A percentile compares a stretch with the other conserved stretches of the same genome.
These are phyloP conservation scores for Eospalax fontanierii DNA, from an alignment of 2,797 vertebrate genomes.

Conservation along the genomic window DNA sequence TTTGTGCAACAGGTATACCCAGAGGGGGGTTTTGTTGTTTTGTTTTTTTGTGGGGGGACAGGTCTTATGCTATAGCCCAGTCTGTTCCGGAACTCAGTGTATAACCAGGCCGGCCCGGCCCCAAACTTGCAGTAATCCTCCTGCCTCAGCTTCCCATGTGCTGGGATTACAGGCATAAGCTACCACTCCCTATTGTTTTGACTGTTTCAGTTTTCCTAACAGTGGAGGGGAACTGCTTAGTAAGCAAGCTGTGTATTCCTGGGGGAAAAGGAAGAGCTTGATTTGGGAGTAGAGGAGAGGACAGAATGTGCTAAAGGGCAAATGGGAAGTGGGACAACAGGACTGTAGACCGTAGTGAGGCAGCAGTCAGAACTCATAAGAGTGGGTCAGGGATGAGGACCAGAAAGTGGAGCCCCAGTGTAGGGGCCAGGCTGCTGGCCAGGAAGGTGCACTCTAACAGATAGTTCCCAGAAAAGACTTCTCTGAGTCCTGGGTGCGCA, in stretches of 20 bases:
- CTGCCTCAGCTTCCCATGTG: neutral
- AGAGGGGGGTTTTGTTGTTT: neutral
- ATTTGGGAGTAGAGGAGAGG: neutral
- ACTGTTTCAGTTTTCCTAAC: neutral
- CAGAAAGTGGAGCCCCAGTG: neutral
- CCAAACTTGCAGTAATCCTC: neutral
- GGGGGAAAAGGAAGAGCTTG: neutral
- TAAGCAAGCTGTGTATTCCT: neutral
- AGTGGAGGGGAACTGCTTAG: neutral
- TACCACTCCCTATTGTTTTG: neutral
- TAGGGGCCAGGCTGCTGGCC: neutral
- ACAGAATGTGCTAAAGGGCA: neutral
- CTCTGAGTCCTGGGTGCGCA: neutral
- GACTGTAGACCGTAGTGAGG: neutral
- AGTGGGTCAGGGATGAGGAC: neutral
- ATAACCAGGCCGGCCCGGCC: too few relatives aligned
- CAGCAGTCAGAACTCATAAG: neutral
- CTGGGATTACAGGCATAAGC: neutral
- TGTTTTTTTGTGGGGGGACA: neutral
- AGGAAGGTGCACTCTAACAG: neutral
- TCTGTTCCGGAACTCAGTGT: too few relatives aligned
- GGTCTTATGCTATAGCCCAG: neutral
- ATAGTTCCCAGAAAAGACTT: neutral
- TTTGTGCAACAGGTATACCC: neutral
- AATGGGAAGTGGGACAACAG: neutral